phyloP scores from a whole-genome alignment of 2,113 vertebrate genomes.

The Phoxinus phoxinus region DNA sequence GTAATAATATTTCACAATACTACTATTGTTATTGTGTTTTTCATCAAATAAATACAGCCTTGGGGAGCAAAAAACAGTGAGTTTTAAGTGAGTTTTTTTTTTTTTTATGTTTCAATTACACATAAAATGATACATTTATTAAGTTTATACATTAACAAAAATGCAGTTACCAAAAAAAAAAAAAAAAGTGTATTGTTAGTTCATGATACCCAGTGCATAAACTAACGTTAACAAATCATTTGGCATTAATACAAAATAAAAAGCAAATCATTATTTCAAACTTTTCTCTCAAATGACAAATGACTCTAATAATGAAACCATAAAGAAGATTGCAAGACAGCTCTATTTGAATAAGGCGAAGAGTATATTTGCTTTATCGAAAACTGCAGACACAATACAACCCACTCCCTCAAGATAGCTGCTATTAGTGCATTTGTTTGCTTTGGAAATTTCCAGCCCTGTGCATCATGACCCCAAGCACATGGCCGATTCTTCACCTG shows the following conservation, averaged over 20 bases:
- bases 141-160: not conserved
- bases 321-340: conserved; percentile 22
- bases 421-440: conserved; percentile 54
- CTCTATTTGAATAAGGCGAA: conserved; percentile 44
- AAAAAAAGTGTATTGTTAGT: not conserved
- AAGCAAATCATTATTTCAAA: conserved; percentile 12
- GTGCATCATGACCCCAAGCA: conserved; percentile 27
- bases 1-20: no score
- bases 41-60: no score
- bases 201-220: not conserved
- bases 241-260: conserved; percentile 36
- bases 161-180: not conserved
- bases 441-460: conserved; percentile 56
- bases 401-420: conserved; percentile 52
- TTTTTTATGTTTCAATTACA: no score
- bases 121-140: not conserved
- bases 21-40: no score
- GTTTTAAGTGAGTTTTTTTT: no score
- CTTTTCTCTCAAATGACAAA: conserved; percentile 41
- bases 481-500: conserved; percentile 45
- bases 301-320: conserved; percentile 36
- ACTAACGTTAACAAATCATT: not conserved
- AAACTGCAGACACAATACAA: conserved; percentile 47
- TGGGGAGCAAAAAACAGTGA: not conserved
- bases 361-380: conserved; percentile 55